These are phyloP conservation scores for Nysson spinosus DNA, from an alignment of 2,888 invertebrate species.

Conservation along the genomic window DNA sequence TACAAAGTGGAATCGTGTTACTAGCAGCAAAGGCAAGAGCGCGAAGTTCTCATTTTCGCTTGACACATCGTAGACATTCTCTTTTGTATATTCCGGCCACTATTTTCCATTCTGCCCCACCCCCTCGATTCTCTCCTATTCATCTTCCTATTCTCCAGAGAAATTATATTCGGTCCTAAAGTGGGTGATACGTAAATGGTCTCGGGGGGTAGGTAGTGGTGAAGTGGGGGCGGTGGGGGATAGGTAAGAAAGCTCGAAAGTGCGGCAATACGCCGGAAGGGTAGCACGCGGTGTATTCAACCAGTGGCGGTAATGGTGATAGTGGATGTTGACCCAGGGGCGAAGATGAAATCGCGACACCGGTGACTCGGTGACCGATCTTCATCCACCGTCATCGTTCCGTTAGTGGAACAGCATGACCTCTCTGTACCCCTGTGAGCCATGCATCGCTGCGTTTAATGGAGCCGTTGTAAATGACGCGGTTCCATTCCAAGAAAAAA, in stretches of 20 bases:
- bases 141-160: conserved; percentile 38
- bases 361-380: conserved; percentile 37
- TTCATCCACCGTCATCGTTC: conserved; percentile 2
- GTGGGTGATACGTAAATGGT: not conserved
- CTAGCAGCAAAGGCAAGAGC: not conserved
- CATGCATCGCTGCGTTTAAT: conserved; percentile 2
- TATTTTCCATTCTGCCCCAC: not conserved
- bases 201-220: too few species aligned
- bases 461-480: conserved; percentile 6
- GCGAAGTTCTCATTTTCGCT: conserved; percentile 12
- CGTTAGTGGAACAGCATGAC: not conserved
- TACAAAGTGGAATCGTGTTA: conserved; percentile 23
- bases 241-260: conserved; percentile 28
- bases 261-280: conserved; percentile 38
- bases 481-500: not conserved
- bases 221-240: conserved; percentile 2
- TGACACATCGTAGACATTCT: conserved; percentile 12
- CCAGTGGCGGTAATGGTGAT: conserved; percentile 46
- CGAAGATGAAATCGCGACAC: conserved; percentile 1
- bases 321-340: conserved; percentile 50
- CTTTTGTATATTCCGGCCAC: not conserved
- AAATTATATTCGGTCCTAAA: conserved; percentile 33
- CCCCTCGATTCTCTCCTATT: not conserved
- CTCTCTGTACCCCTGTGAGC: not conserved
- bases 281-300: conserved; percentile 52